Evolutionary conservation across 30 jellyfish, hydroid and myxozoan genomes (phyloP), one percentile per base, ranked within the genome.

Genomic region (Sanderia malayensis): DNA sequence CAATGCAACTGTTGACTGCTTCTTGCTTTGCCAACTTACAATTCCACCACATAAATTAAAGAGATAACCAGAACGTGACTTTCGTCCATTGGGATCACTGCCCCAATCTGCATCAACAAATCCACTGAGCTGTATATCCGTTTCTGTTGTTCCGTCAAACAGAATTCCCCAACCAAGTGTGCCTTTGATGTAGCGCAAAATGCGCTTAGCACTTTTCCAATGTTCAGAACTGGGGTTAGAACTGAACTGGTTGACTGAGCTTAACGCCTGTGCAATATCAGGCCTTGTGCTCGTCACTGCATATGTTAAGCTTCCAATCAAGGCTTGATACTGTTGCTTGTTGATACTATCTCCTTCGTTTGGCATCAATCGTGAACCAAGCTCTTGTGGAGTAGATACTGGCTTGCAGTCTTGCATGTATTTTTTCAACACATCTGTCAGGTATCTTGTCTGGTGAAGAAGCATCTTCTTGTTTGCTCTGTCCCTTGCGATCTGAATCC

Each of bases 351-450:
- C n/a, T n/a, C n/a, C n/a, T n/a, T n/a, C n/a, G n/a, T n/a, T n/a
- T n/a, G n/a, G 78, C 32, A 18, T 74, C 86, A 49, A 61, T 58
- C 19, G 29, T 30, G 64, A 58, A 20, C 84, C 74, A 2, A 52
- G 68, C 68, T 72, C 85, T 25, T 72, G 74, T 19, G 85, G 85
- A 47, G 85, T 72, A 15, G n/a, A n/a, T n/a, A n/a, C n/a, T n/a
- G n/a, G n/a, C n/a, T n/a, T n/a, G n/a, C n/a, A n/a, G n/a, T n/a
- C 74, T 29, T 26, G 34, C 86, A 67, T 61, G 37, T 58, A 58
- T 21, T 59, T 73, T 37, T 29, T 41, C 74, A 73, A 37, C 76
- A 73, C 4, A 55, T 74, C 41, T 11, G 31, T 18, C 23, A 58
- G 69, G 46, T 74, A 61, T 74, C 46, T 44, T 13, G 22, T 22